phyloP scores from a whole-genome alignment of 1,140 invertebrate species.

The Ceratoteleas bidentatus region DNA sequence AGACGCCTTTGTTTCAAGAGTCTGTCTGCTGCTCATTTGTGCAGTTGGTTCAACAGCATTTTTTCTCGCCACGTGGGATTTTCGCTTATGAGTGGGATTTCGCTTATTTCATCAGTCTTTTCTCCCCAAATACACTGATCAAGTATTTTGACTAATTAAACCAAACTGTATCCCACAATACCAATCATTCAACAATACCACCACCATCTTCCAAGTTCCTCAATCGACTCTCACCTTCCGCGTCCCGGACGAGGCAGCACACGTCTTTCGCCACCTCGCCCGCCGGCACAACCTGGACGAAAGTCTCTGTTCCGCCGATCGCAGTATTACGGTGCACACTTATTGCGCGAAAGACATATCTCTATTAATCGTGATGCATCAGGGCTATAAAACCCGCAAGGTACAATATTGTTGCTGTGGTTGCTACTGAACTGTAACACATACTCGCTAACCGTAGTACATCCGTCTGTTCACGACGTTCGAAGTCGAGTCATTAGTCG shows the following conservation, averaged over 20 bases:
- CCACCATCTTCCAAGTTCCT: no score
- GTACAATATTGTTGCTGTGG: constrained; percentile 69
- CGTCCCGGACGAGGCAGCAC: no score
- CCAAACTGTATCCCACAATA: no score
- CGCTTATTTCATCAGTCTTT: no score
- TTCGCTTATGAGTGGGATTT: no score
- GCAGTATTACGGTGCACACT: constrained; percentile 67
- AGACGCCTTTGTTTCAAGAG: not conserved
- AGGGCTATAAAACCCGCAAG: constrained; percentile 46
- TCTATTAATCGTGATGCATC: constrained; percentile 51
- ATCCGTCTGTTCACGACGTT: constrained; percentile 61
- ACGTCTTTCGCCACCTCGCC: not conserved
- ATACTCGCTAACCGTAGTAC: constrained; percentile 62
- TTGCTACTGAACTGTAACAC: constrained; percentile 65
- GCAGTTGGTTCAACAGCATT: no score
- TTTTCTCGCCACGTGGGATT: no score
- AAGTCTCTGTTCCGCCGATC: constrained; percentile 59
- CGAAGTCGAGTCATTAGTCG: constrained; percentile 51
- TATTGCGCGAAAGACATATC: constrained; percentile 69
- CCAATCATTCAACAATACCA: no score
- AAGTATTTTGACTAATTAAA: no score
- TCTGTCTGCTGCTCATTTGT: not conserved
- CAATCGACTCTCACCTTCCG: no score
- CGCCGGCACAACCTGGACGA: constrained; percentile 23
- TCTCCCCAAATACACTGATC: no score